Base-by-base conservation (phyloP, 2,797 vertebrate species). In the Oryzias sinensis region DNA sequence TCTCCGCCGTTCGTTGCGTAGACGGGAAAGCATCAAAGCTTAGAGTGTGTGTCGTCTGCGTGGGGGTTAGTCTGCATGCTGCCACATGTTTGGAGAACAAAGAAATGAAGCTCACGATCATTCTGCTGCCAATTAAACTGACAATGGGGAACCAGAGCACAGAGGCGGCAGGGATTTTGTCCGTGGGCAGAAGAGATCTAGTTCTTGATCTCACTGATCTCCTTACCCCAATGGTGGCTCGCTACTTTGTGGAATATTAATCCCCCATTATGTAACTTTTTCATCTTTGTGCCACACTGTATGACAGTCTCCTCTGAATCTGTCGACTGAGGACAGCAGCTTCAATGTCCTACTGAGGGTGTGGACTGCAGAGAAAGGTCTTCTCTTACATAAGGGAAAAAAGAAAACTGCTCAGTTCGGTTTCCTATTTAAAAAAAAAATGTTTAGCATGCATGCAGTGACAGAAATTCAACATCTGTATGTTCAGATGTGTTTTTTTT, bases 201-300 rank as follows among this genome's bases (percentile, higher is more conserved):
- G 16, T 70, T 77, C 74, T 85, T 84, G 82, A 88, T 89, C 84
- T 84, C 47, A 18, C 80, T 83, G 82, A 90, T 90, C 86, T 86
- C 61, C 68, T 71, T 76, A 82, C 86, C 70, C 83, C 72, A 62
- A 64, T 75, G 78, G 77, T 74, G 72, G 66, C 77, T 83, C 49
- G 51, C 78, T 72, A 60, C 83, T 81, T 82, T 78, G 65, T 79
- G 63, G 84, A 89, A 89, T 89, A 86, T 88, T 89, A 88, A 87
- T 88, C 80, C 70, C 44, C 64, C 61, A 76, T 90, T 90, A 89
- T 77, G 77, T 87, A 89, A 90, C 69, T 61, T 70, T 37, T 74
- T 65, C 49, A 40, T 88, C 75, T 87, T 79, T 62, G 77, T 62
- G 74, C 65, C 65, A 72, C 72, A 52, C 59, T 49, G 75, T 43